Percentiles rank a stretch among this genome's conserved stretches.
Conservation (phyloP, 2,888 invertebrate genomes). For the Clistopyga incitator region DNA sequence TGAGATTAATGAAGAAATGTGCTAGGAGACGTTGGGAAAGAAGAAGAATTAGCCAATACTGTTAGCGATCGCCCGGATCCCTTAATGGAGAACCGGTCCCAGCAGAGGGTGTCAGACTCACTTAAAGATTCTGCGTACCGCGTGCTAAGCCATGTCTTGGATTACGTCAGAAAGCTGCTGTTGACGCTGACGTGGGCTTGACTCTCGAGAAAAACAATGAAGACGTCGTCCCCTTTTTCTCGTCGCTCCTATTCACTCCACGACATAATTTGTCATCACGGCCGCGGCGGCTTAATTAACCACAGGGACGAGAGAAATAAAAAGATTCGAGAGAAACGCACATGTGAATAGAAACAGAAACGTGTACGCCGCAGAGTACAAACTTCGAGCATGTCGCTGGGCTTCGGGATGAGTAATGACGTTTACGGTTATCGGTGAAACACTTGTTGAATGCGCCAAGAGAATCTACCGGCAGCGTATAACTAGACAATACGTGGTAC, state of each 20-base stretch:
- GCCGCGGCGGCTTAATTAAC: constrained; percentile 52
- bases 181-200: constrained; percentile 38
- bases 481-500: constrained; percentile 25
- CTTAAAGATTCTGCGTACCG: constrained; percentile 29
- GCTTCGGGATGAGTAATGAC: constrained; percentile 65
- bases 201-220: constrained; percentile 62
- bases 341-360: constrained; percentile 8
- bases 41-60: constrained; percentile 62
- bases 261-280: constrained; percentile 55
- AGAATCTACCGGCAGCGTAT: constrained; percentile 12
- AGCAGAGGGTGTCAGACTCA: neutral
- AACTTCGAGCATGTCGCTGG: constrained; percentile 15
- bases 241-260: constrained; percentile 2
- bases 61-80: constrained; percentile 75
- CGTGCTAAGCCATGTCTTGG: neutral
- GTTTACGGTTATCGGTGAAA: constrained; percentile 66
- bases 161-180: constrained; percentile 33
- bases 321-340: constrained; percentile 30
- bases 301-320: constrained; percentile 39
- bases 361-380: neutral
- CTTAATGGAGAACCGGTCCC: constrained; percentile 77
- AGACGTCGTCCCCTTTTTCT: constrained; percentile 21
- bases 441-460: constrained; percentile 69
- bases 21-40: neutral
- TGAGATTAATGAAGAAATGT: neutral